These are phyloP conservation scores for Orgyia antiqua DNA, from an alignment of 2,888 invertebrate species.

Conservation along the genomic window DNA sequence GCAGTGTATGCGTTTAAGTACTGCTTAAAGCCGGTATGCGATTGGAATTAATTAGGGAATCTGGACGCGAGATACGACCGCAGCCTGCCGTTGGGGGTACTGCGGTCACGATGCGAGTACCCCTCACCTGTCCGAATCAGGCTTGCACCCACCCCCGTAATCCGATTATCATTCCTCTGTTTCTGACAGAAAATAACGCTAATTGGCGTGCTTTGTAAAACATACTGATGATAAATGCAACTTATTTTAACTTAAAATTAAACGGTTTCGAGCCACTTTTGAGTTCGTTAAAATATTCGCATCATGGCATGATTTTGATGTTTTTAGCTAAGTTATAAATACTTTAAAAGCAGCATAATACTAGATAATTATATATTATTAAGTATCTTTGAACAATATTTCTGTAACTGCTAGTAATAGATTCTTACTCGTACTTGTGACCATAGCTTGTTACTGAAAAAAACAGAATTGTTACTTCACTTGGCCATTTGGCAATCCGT, in stretches of 20 bases:
- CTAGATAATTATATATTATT: too few species aligned
- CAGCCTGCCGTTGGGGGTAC: slow-evolving; percentile 36
- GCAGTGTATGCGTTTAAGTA: slow-evolving; percentile 29
- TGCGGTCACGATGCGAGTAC: slow-evolving; percentile 34
- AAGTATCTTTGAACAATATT: too few species aligned
- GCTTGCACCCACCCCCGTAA: slow-evolving; percentile 37
- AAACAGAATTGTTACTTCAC: too few species aligned
- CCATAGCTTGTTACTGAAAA: too few species aligned
- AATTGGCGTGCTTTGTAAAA: slow-evolving; percentile 30
- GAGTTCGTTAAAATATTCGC: too few species aligned
- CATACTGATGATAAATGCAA: slow-evolving; percentile 21
- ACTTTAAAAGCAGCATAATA: too few species aligned
- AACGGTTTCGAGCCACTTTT: too few species aligned
- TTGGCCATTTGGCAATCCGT: too few species aligned
- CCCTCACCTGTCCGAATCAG: slow-evolving; percentile 49
- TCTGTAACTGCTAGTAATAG: too few species aligned
- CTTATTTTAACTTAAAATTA: slow-evolving; percentile 23
- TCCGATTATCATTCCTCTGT: slow-evolving; percentile 51
- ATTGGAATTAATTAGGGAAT: slow-evolving; percentile 60
- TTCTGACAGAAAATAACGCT: slow-evolving; percentile 37
- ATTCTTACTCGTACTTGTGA: too few species aligned
- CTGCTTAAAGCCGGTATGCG: slow-evolving; percentile 31
- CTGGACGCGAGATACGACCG: slow-evolving; percentile 44
- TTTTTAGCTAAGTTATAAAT: too few species aligned
- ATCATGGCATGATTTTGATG: too few species aligned